Percentiles rank a stretch among this genome's conserved stretches.
Evolutionary conservation across 2,113 vertebrate genomes (phyloP).

Genomic region (Brachyhypopomus occidentalis): DNA sequence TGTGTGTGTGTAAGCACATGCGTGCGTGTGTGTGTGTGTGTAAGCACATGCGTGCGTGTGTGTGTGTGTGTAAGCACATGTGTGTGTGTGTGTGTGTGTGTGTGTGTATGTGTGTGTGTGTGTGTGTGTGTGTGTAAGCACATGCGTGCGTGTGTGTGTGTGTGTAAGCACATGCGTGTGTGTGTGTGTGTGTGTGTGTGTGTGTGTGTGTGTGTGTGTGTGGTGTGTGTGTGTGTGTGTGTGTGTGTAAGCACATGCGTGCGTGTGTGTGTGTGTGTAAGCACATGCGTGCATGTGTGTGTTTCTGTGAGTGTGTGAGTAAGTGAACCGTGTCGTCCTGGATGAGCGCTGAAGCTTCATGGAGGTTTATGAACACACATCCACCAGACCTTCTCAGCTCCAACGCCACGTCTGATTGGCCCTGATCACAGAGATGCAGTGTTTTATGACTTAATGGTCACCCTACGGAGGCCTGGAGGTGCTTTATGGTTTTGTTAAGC

Average conservation of each 20-base stretch:
- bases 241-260: constrained; percentile 44
- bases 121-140: too few relatives aligned
- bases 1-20: too few relatives aligned
- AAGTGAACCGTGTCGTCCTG: constrained; percentile 61
- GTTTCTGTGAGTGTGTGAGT: too few relatives aligned
- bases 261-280: constrained; percentile 48
- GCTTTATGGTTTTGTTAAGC: constrained; percentile 63
- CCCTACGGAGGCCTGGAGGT: constrained; percentile 67
- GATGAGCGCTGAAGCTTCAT: constrained; percentile 44
- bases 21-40: too few relatives aligned
- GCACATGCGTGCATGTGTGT: constrained; percentile 59
- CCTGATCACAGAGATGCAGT: constrained; percentile 65
- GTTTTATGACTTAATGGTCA: constrained; percentile 70
- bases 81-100: too few relatives aligned
- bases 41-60: too few relatives aligned
- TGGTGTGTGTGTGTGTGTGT: constrained; percentile 14
- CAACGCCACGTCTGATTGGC: constrained; percentile 56
- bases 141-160: constrained; percentile 42
- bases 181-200: constrained; percentile 57
- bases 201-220: constrained; percentile 52
- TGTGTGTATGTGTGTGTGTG: too few relatives aligned
- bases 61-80: too few relatives aligned
- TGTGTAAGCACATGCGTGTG: too few relatives aligned
- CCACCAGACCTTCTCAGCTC: constrained; percentile 54
- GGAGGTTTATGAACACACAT: constrained; percentile 59